These are phyloP conservation scores for Zootermopsis nevadensis DNA, from an alignment of 2,888 invertebrate species.

Conservation along the genomic window DNA sequence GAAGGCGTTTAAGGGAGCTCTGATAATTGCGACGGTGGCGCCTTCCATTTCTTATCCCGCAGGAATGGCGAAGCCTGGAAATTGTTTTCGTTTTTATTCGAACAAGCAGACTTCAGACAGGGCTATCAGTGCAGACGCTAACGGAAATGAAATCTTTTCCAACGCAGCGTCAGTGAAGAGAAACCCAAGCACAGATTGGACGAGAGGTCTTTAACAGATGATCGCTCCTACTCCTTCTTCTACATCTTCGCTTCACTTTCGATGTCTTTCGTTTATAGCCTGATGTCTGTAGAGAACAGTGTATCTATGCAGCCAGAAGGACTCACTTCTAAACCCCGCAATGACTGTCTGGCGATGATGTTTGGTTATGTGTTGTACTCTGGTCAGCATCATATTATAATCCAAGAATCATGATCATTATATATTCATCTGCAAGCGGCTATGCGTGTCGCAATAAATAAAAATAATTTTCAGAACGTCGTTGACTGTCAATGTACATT, in stretches of 20 bases:
- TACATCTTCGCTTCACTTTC: background rate
- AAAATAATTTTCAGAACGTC: too few relatives aligned
- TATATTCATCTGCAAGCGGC: too few relatives aligned
- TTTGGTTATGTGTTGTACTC: too few relatives aligned
- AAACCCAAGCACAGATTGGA: conserved; percentile 14
- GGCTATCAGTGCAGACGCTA: background rate
- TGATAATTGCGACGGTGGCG: background rate
- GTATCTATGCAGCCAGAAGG: background rate
- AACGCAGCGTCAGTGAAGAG: background rate
- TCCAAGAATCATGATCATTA: too few relatives aligned
- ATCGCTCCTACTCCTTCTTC: background rate
- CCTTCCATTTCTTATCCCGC: background rate
- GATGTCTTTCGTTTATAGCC: background rate
- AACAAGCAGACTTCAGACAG: conserved; percentile 5
- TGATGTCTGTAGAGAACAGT: background rate
- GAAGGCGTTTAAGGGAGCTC: too few relatives aligned
- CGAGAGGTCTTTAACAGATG: conserved; percentile 25
- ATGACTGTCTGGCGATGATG: too few relatives aligned
- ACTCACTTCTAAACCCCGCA: background rate
- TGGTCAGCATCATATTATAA: too few relatives aligned
- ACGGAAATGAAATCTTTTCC: conserved; percentile 25
- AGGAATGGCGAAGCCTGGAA: background rate
- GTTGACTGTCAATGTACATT: too few relatives aligned
- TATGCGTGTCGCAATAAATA: too few relatives aligned
- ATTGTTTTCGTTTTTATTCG: conserved; percentile 20